Evolutionary conservation across 2,797 vertebrate genomes (phyloP).

Genomic region (Atherinosoma microstoma): DNA sequence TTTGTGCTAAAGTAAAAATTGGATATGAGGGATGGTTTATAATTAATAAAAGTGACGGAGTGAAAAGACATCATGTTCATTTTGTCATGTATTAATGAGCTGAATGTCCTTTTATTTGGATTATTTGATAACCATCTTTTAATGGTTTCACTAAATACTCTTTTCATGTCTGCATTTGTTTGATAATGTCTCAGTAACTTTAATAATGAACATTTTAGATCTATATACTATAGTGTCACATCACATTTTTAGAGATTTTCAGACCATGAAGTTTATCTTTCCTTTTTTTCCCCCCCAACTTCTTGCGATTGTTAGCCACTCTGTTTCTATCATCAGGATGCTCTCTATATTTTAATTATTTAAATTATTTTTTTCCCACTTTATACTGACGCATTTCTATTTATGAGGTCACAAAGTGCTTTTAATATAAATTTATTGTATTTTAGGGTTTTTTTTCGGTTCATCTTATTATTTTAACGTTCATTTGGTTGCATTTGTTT

Average conservation of each 20-base stretch:
- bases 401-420: constrained; percentile 74
- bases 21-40: not conserved
- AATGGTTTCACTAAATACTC: not conserved
- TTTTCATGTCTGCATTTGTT: constrained; percentile 2
- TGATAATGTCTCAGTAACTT: not conserved
- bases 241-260: constrained; percentile 2
- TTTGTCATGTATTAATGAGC: not conserved
- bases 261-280: too few relatives aligned
- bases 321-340: too few relatives aligned
- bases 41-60: not conserved
- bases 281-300: too few relatives aligned
- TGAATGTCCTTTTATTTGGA: constrained; percentile 2
- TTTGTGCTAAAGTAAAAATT: not conserved
- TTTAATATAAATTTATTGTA: constrained; percentile 56
- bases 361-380: constrained; percentile 21
- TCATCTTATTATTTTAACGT: constrained; percentile 26
- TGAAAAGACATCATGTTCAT: not conserved
- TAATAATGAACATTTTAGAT: not conserved
- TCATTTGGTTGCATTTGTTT: constrained; percentile 32
- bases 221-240: not conserved
- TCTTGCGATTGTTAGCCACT: too few relatives aligned
- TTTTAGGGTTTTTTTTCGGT: constrained; percentile 29
- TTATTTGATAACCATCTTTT: not conserved
- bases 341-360: constrained; percentile 21
- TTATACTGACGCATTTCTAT: constrained; percentile 33